Base-by-base conservation (phyloP, 1,140 invertebrate species). In the Xylocopa sonorina region DNA sequence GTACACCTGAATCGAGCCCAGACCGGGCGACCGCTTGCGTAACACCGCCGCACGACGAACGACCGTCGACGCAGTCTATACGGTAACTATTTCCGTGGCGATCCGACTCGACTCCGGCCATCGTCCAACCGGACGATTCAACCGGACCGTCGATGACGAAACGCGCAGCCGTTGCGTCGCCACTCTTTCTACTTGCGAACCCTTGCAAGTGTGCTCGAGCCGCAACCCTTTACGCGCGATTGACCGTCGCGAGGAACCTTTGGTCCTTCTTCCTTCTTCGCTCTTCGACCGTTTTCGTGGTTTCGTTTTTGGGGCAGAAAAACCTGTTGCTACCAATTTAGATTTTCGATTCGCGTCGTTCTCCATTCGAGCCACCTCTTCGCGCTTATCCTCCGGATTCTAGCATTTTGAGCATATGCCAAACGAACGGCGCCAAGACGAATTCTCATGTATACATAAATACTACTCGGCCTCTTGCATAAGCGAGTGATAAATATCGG, bases 1-100 rank as follows among this genome's bases (percentile, higher is more conserved):
- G 85, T 83, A 88, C 85, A 89, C 89, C 86, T 89, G 87, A 90
- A 89, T 85, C 81, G 84, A 89, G 85, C 85, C 82, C 87, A 81
- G 80, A 74, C 85, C 80, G 63, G 83, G 75, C 69, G 79, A 81
- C 81, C 84, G 83, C 87, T 89, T 90, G 88, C 89, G 88, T 89
- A 90, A 90, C 82, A 85, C n/a, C n/a, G n/a, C n/a, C n/a, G 62
- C 72, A 72, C 79, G 69, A 75, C 82, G 66, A 75, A 85, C 80
- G 83, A 71, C 43, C 53, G 57, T 50, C 67, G 53, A 80, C 83
- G 69, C 68, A 80, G 72, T 75, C 62, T 66, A 48, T 48, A 21
- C 46, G 27, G n/a, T n/a, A 53, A 68, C 64, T 69, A 77, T 77
- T 77, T 77, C 74, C 48, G 72, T 75, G 57, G 67, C 76, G 63